These are phyloP conservation scores for Galeruca laticollis DNA, from an alignment of 2,888 invertebrate species.

Conservation along the genomic window DNA sequence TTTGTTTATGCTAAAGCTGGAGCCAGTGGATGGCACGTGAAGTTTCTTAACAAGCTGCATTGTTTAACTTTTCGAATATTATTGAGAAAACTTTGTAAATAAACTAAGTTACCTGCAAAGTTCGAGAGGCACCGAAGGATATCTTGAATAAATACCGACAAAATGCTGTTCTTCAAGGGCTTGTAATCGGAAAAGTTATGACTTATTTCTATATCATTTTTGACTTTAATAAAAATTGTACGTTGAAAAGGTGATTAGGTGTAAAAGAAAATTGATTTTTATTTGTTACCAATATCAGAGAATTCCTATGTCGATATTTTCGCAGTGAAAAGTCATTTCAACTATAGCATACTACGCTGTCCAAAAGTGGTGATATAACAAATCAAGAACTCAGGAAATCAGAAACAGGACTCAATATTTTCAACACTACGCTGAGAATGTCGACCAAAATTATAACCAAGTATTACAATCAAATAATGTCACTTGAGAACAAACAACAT, in stretches of 20 bases:
- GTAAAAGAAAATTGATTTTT: no score
- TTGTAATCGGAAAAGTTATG: conserved; percentile 7
- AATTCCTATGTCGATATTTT: no score
- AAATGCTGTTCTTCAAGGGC: conserved; percentile 36
- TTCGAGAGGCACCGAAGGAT: conserved; percentile 40
- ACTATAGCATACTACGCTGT: no score
- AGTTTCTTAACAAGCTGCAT: conserved; percentile 45
- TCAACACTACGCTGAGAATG: no score
- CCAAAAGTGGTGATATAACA: no score
- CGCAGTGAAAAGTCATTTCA: no score
- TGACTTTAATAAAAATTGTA: conserved; percentile 2
- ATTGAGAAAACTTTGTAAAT: conserved; percentile 41
- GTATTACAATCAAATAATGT: no score
- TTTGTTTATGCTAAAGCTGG: conserved; percentile 25
- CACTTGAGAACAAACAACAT: no score
- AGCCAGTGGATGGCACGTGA: conserved; percentile 31
- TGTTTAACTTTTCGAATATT: conserved; percentile 42
- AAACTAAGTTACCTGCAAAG: conserved; percentile 43
- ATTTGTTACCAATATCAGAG: no score
- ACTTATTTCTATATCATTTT: not conserved
- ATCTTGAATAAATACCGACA: conserved; percentile 42
- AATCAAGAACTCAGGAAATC: no score
- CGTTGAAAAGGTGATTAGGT: not conserved
- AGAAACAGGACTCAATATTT: no score
- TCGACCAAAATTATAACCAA: no score